Evolutionary conservation across 1,140 invertebrate genomes (phyloP), one percentile per base, ranked within the genome.

Genomic region (Nomia melanderi): DNA sequence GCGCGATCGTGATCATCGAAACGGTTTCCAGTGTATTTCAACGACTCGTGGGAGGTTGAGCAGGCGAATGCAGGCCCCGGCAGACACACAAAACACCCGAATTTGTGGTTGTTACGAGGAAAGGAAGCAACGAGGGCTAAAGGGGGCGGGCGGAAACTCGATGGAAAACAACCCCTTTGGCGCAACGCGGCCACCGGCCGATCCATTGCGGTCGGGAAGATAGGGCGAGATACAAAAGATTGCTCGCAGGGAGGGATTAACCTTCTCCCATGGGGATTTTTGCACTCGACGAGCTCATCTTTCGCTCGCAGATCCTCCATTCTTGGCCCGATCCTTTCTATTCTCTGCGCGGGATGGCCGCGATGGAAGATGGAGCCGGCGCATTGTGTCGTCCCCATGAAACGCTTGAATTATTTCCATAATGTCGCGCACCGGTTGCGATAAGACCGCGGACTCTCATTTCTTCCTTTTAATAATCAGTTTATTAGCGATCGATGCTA

Each of bases 131-230:
- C 83, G 80, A 88, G 80, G 83, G 56, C 47, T 33, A 29, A 53
- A 71, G 47, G 73, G 47, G 41, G 66, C 14, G 33, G 77, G 65
- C 79, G 27, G 23, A 39, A 85, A 56, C 44, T 83, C 73, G 75
- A 64, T 78, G 74, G 79, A 83, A 81, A 88, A 84, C 79, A 81
- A 81, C 78, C 77, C 80, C 78, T 87, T 69, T 74, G 81, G 72
- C 47, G 73, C 70, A 76, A 72, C 76, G 74, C 79, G 83, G 85
- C n/a, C 86, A 83, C 86, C 85, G 80, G 56, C 79, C 85, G 83
- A 89, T 88, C 87, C 86, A 88, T 89, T 88, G 86, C 84, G 80
- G 73, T 81, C 75, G 36, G 60, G 69, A 70, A 56, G 73, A 78
- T 57, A 79, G 72, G 71, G 54, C 20, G 29, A 53, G 76, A 76